Evolutionary conservation across 1,140 invertebrate genomes (phyloP).

Genomic region (Contarinia nasturtii): DNA sequence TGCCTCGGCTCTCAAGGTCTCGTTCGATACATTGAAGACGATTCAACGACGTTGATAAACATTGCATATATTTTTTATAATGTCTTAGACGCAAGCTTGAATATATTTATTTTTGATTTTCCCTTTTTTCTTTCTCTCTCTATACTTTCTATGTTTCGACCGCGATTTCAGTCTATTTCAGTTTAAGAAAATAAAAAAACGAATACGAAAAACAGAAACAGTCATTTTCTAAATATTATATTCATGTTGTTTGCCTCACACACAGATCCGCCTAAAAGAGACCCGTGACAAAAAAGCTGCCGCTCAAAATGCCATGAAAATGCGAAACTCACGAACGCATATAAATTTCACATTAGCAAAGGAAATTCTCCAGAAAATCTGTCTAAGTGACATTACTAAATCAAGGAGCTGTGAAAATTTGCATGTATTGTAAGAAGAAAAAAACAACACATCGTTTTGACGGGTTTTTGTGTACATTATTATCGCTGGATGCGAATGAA

Average conservation of each 20-base stretch:
- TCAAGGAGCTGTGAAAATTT: conserved; percentile 83
- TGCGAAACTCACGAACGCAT: conserved; percentile 41
- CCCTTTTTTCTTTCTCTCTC: background rate
- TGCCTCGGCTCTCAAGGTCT: background rate
- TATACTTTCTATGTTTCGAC: background rate
- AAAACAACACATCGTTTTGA: too few species aligned
- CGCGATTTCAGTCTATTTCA: background rate
- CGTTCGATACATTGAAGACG: background rate
- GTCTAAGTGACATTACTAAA: conserved; percentile 66
- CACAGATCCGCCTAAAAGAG: conserved; percentile 57
- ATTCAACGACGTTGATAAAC: background rate
- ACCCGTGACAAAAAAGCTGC: conserved; percentile 45
- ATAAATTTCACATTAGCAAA: conserved; percentile 51
- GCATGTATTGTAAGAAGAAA: conserved; percentile 64
- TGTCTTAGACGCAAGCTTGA: background rate
- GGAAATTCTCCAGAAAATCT: conserved; percentile 68
- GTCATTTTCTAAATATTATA: background rate
- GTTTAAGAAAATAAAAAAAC: too few species aligned
- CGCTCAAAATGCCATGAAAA: conserved; percentile 35
- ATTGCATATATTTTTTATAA: background rate
- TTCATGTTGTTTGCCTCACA: background rate
- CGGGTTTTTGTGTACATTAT: too few species aligned
- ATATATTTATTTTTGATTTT: background rate
- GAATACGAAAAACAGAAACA: background rate
- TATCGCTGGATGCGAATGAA: too few species aligned